These are phyloP conservation scores for Micromesistius poutassou DNA, from an alignment of 2,797 vertebrate genomes.

Conservation along the genomic window DNA sequence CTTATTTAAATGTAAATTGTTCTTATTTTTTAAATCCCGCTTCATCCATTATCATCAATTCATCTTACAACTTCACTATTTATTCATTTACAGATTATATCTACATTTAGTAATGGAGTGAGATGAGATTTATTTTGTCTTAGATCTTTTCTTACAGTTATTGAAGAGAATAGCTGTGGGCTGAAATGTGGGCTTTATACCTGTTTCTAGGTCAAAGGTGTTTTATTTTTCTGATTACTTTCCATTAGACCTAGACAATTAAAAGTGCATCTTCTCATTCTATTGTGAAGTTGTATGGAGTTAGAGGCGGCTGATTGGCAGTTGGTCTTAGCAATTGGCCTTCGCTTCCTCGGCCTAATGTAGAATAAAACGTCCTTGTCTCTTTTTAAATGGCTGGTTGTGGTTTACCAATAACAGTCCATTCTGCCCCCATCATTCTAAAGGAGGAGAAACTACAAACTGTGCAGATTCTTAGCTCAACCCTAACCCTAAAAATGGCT, in stretches of 20 bases:
- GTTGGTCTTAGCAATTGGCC: constrained; percentile 5
- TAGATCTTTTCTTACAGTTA: neutral
- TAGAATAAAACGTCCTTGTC: constrained; percentile 10
- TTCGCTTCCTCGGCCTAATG: constrained; percentile 12
- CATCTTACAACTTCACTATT: neutral
- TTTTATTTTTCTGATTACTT: neutral
- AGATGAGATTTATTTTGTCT: neutral
- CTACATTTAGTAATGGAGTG: neutral
- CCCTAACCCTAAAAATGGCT: constrained; percentile 46
- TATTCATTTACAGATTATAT: neutral
- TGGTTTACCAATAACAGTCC: constrained; percentile 41
- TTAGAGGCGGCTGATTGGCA: neutral
- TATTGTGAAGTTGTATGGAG: constrained; percentile 12
- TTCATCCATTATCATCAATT: neutral
- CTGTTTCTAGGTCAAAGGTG: neutral
- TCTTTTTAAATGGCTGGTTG: constrained; percentile 26
- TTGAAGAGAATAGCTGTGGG: neutral
- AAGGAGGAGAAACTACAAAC: constrained; percentile 55
- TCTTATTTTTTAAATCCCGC: neutral
- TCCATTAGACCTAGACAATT: neutral
- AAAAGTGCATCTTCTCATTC: constrained; percentile 5
- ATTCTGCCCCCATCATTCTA: constrained; percentile 46
- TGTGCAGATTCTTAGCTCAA: constrained; percentile 44
- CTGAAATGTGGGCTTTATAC: neutral
- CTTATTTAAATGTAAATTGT: neutral